Base-by-base conservation (phyloP, 92 coral and sea anemone species). In the Ricordea florida region DNA sequence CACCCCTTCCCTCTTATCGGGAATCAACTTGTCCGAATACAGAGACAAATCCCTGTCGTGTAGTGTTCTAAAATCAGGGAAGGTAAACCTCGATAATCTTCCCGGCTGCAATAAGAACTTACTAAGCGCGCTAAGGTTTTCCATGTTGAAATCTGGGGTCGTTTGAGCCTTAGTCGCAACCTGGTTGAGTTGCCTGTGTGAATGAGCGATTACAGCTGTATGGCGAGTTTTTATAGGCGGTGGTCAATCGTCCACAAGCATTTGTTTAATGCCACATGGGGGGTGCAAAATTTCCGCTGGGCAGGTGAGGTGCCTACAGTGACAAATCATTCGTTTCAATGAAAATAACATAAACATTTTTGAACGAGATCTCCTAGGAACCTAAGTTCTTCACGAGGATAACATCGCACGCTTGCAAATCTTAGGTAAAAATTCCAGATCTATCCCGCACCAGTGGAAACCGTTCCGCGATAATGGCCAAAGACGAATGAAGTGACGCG, bases 241-340 rank as follows among this genome's bases (percentile, higher is more conserved):
- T 35, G 42, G 69, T 55, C 78, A 57, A 78, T 72, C 63, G 68
- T 79, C 66, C 40, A 57, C 21, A 76, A 67, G 59, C 69, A 52
- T 63, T 79, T 91, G 87, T 83, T 87, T 84, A 87, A 46, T 59
- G 78, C 85, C 35, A 40, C 87, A 58, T 69, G 59, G 93, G 97
- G 97, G 97, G 92, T 78, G 28, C 62, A 11, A 49, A 58, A 59
- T 61, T 78, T 77, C 86, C 82, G 64, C 69, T 42, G 61, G 75
- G 78, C 89, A 87, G 92, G 89, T 91, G 97, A 78, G 66, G 63
- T 5, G 37, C 42, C 57, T 31, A 25, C 34, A 48, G 80, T 62
- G 88, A 57, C 76, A 70, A 81, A 79, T 86, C 93, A 74, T 66
- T 68, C 50, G 81, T 78, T 78, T 65, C 84, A 55, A 69, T 69